These are phyloP conservation scores for Setophaga kirtlandii DNA, from an alignment of 2,113 vertebrate species.

Conservation along the genomic window DNA sequence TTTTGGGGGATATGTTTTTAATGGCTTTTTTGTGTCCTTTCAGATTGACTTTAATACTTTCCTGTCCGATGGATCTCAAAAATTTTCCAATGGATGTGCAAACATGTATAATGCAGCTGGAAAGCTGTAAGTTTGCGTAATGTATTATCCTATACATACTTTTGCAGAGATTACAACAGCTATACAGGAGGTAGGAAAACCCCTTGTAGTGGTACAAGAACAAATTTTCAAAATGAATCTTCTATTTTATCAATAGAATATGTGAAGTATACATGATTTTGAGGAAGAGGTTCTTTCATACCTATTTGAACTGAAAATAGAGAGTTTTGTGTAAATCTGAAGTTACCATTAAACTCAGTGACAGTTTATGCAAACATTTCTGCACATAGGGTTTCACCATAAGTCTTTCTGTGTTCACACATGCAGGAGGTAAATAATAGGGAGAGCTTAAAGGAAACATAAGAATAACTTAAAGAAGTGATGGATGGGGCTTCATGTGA, in stretches of 20 bases:
- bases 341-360: not conserved
- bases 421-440: not conserved
- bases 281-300: not conserved
- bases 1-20: not conserved
- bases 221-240: not conserved
- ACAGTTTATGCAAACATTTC: not conserved
- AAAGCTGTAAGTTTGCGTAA: conserved; percentile 89
- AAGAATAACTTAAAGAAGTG: not conserved
- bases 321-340: not conserved
- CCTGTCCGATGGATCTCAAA: conserved; percentile 97
- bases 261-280: not conserved
- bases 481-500: not conserved
- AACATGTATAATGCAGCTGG: conserved; percentile 98
- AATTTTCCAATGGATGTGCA: conserved; percentile 99
- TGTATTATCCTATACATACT: not conserved
- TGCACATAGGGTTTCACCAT: not conserved
- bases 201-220: not conserved
- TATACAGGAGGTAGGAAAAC: not conserved
- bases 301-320: not conserved
- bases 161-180: not conserved
- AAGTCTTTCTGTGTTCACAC: not conserved
- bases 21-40: conserved; percentile 59
- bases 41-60: conserved; percentile 93
- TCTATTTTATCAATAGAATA: not conserved
- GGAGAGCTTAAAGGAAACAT: not conserved